Conservation (phyloP, 2,113 vertebrate genomes). For the Stictonetta naevosa region DNA sequence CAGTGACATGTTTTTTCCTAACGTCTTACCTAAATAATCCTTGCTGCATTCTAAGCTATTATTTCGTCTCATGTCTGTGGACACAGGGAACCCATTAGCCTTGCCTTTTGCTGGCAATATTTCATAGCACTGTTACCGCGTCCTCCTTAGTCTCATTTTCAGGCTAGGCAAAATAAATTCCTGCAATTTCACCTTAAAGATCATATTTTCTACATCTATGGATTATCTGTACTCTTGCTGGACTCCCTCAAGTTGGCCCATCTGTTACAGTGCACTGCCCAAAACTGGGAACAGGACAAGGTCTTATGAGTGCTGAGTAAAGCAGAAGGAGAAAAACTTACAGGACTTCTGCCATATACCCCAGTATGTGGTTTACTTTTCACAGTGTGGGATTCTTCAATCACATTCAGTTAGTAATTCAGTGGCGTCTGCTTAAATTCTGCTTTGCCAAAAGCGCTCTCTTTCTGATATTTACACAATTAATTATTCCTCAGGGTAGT, state of each 20-base stretch:
- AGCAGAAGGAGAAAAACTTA: slow-evolving; percentile 44
- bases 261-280: slow-evolving; percentile 25
- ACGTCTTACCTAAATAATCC: background rate
- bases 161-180: slow-evolving; percentile 26
- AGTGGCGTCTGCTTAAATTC: slow-evolving; percentile 41
- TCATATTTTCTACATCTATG: slow-evolving; percentile 45
- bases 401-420: slow-evolving; percentile 25
- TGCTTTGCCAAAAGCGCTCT: slow-evolving; percentile 43
- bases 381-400: slow-evolving; percentile 18
- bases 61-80: background rate
- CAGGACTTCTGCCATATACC: background rate
- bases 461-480: slow-evolving; percentile 39
- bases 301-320: slow-evolving; percentile 47
- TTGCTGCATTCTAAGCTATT: background rate
- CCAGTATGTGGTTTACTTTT: slow-evolving; percentile 38
- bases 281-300: slow-evolving; percentile 39
- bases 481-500: slow-evolving; percentile 51
- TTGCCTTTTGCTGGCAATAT: background rate
- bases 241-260: slow-evolving; percentile 44
- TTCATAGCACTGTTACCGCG: background rate
- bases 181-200: slow-evolving; percentile 39
- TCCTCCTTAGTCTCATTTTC: background rate
- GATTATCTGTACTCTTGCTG: background rate
- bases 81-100: background rate
- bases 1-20: slow-evolving; percentile 18